These are phyloP conservation scores for Chesias legatella DNA, from an alignment of 2,888 invertebrate species.

Conservation along the genomic window DNA sequence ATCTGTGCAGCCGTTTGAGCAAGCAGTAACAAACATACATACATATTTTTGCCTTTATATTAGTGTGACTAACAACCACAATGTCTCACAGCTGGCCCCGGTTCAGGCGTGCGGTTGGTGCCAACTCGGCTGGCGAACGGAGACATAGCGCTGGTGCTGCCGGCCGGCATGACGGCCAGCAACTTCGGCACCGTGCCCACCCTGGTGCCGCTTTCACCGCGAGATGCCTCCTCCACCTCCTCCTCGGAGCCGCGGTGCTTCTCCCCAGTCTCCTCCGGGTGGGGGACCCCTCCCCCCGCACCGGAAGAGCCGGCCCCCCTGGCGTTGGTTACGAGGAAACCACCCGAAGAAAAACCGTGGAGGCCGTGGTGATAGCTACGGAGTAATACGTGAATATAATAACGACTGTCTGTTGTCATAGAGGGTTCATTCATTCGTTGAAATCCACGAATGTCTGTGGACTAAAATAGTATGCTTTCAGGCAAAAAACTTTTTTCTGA, in stretches of 20 bases:
- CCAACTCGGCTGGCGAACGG: conserved; percentile 91
- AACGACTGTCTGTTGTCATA: no score
- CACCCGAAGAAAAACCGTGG: conserved; percentile 88
- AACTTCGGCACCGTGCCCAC: conserved; percentile 82
- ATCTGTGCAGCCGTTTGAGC: no score
- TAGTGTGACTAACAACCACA: neutral
- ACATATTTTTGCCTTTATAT: no score
- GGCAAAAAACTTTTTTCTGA: no score
- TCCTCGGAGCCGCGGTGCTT: conserved; percentile 82
- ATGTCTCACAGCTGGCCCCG: conserved; percentile 81
- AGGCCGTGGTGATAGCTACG: conserved; percentile 90
- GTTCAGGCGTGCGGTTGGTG: conserved; percentile 87
- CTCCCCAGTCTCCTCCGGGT: conserved; percentile 80
- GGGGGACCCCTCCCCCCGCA: conserved; percentile 65
- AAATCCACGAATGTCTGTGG: no score
- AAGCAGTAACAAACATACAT: no score
- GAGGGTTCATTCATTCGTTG: no score
- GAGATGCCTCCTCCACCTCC: conserved; percentile 86
- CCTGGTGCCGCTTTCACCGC: conserved; percentile 86
- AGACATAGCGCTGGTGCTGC: conserved; percentile 89
- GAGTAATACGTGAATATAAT: no score
- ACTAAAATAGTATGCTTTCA: no score
- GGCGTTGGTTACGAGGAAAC: conserved; percentile 86
- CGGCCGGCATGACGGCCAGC: conserved; percentile 80
- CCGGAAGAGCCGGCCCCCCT: conserved; percentile 79